Evolutionary conservation across 2,113 vertebrate species (phyloP), one percentile per base, ranked within the genome.

Genomic region (Helogale parvula): DNA sequence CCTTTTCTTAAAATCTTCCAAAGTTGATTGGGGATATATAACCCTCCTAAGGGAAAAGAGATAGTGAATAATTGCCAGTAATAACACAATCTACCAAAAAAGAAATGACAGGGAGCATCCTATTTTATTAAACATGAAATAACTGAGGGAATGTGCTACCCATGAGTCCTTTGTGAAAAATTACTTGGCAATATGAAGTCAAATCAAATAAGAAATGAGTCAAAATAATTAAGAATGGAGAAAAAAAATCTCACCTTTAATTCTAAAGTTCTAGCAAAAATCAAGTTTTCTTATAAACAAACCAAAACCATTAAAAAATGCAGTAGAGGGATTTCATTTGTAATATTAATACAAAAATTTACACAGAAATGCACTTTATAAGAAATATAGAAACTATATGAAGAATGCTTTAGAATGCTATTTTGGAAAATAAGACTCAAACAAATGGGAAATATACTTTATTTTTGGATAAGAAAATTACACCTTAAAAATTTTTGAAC

Each of bases 131-230:
- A 82, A 83, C 41, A 82, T 66, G 7, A 92, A 95, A 90, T 45
- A 84, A 19, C 11, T 38, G 80, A 90, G 33, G 35, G 60, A 54
- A 76, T 85, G 47, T 66, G 74, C 45, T 57, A 77, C 7, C n/a
- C 41, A 83, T 86, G 35, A n/a, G 21, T 66, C 8, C 13, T 88
- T 89, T 88, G 68, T 88, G 86, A 93, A 93, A 96, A 88, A 93
- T 57, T 79, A 90, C 33, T 90, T 79, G 80, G 54, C 35, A 90
- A 23, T 74, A 88, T 83, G 35, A 77, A 97, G 45, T 87, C 52
- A 95, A 93, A 88, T 35, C 17, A 54, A 65, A 76, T 88, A 93
- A 77, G 27, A 97, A 92, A 88, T 88, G 15, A 93, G n/a, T 96
- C 25, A 84, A 96, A 94, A 91, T 74, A 93, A 60, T 84, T 95